Conservation (phyloP, 2,888 invertebrate species). For the Tromatobia lineatoria region DNA sequence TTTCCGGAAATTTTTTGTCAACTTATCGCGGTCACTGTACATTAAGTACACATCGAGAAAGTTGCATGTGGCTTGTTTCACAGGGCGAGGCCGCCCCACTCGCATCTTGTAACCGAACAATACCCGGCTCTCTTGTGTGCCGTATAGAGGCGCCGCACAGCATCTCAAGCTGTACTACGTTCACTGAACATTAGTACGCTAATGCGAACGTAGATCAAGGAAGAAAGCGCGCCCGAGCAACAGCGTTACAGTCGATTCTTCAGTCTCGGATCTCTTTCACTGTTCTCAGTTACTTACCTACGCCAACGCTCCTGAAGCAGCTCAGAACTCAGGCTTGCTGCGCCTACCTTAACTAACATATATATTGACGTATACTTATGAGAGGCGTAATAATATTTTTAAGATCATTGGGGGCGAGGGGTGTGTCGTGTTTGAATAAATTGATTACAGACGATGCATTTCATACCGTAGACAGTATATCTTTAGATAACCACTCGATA, state of each 20-base stretch:
- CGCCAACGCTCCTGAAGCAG: constrained; percentile 57
- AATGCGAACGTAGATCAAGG: constrained; percentile 64
- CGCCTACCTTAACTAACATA: constrained; percentile 47
- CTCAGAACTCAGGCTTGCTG: constrained; percentile 39
- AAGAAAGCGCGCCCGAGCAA: constrained; percentile 50
- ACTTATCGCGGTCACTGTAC: constrained; percentile 64
- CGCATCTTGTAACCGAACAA: constrained; percentile 56
- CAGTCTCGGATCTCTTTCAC: constrained; percentile 39
- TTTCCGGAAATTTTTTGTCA: constrained; percentile 51
- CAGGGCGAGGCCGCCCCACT: constrained; percentile 61
- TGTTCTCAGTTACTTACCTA: constrained; percentile 15
- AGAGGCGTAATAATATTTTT: constrained; percentile 59
- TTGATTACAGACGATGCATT: constrained; percentile 29
- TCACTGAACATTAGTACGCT: constrained; percentile 53
- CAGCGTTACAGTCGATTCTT: constrained; percentile 42
- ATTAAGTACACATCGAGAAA: constrained; percentile 65
- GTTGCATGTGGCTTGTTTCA: constrained; percentile 59
- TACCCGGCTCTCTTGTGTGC: constrained; percentile 56
- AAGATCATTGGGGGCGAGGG: constrained; percentile 40
- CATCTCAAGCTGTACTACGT: constrained; percentile 45
- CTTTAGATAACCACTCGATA: not conserved
- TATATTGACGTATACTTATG: constrained; percentile 45
- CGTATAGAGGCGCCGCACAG: constrained; percentile 28
- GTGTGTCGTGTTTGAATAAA: constrained; percentile 51
- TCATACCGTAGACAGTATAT: constrained; percentile 4